Evolutionary conservation across 2,113 vertebrate genomes (phyloP).

Genomic region (Hymenochirus boettgeri): DNA sequence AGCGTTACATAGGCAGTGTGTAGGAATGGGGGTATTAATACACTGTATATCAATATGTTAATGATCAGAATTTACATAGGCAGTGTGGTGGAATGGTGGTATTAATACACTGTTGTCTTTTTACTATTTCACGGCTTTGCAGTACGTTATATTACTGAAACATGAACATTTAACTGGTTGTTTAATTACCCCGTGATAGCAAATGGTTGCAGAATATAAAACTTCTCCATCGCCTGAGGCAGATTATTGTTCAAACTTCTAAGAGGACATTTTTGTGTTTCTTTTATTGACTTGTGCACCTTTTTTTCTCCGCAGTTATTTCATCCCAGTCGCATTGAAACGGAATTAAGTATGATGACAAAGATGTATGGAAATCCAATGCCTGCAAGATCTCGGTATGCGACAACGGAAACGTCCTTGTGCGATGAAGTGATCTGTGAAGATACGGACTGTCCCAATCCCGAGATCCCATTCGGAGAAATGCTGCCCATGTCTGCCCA

Average conservation of each 20-base stretch:
- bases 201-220: too few species aligned
- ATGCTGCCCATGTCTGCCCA: constrained; percentile 77
- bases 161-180: background rate
- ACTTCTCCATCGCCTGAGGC: too few species aligned
- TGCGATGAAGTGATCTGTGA: constrained; percentile 86
- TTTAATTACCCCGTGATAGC: background rate
- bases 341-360: constrained; percentile 75
- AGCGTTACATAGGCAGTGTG: too few species aligned
- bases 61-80: too few species aligned
- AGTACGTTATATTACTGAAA: too few species aligned
- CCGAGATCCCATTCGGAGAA: constrained; percentile 72
- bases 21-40: too few species aligned
- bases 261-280: background rate
- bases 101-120: too few species aligned
- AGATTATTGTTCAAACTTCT: too few species aligned
- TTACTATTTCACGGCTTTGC: too few species aligned
- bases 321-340: constrained; percentile 70
- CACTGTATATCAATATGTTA: too few species aligned
- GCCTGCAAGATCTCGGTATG: constrained; percentile 89
- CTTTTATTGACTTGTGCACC: too few species aligned
- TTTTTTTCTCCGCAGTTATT: constrained; percentile 54
- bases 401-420: constrained; percentile 74
- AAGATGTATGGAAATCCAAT: constrained; percentile 90
- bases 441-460: constrained; percentile 73
- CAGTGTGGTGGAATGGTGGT: too few species aligned